Base-by-base conservation (phyloP, 2,888 invertebrate species). In the Lingula anatina region DNA sequence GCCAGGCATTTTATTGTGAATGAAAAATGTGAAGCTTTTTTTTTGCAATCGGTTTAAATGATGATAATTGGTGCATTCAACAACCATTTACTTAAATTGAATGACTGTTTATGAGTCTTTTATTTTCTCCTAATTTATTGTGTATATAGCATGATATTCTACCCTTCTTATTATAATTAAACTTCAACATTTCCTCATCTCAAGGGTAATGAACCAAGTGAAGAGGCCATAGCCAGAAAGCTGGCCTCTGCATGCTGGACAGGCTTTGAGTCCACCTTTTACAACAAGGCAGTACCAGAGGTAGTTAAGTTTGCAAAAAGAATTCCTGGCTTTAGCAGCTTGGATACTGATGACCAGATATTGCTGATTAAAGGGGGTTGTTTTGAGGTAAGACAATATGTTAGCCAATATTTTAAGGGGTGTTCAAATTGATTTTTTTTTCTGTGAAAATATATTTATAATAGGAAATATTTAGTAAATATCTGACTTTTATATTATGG, bases 301-400 rank as follows among this genome's bases (percentile, higher is more conserved):
- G 96, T 99, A 47, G 95, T 97, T 57, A 93, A 94, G 78, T 99
- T 99, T 78, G 96, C 97, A 70, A 96, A 97, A 75, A 88, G 91
- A 74, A 91, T 99, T 71, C 97, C 97, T 57, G 97, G 97, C 59
- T 99, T 99, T 82, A 86, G 89, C 70, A 83, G 92, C 65, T 84
- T 99, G 66, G 88, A 91, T 48, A 94, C 96, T 79, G 94, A 95
- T 71, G 97, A 99, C 78, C 94, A 97, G 80, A 93, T 99, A 66
- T 93, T 93, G 60, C 83, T 99, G 57, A 83, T 99, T 61, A 97
- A 97, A 81, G 81, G 71, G 18, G 75, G 75, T 1, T 71, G 73
- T 47, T 76, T 76, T 62, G 75, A 76, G 70, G 75, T 75, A 51
- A 39, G 48, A 23, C n/a, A 24, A 3, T 27, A 12, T 38, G 24